Evolutionary conservation across 2,797 vertebrate genomes (phyloP).

Genomic region (Anabacerthia variegaticeps): DNA sequence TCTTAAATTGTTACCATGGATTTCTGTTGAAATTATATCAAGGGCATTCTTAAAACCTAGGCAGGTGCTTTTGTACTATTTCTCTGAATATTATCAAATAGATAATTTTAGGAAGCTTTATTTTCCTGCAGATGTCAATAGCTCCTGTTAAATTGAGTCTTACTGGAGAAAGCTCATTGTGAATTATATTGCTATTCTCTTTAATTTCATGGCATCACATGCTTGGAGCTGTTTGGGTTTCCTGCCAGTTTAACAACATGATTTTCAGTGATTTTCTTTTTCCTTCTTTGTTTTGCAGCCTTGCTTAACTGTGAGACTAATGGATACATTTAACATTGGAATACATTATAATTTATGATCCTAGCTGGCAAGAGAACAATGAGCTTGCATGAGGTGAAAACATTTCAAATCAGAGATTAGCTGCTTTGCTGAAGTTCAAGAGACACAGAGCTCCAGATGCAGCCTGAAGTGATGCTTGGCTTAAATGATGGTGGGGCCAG

Average conservation of each 20-base stretch:
- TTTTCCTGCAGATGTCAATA: background rate
- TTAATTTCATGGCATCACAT: background rate
- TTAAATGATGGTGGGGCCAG: background rate
- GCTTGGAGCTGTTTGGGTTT: slow-evolving; percentile 31
- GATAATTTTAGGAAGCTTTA: background rate
- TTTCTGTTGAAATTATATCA: background rate
- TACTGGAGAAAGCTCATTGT: background rate
- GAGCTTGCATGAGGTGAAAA: background rate
- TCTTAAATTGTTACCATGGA: background rate
- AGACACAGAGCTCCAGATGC: background rate
- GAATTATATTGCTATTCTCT: background rate
- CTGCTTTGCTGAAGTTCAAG: background rate
- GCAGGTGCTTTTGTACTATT: background rate
- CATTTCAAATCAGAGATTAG: background rate
- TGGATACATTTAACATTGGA: background rate
- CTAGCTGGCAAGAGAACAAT: background rate
- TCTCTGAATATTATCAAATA: background rate
- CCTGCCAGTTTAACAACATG: background rate
- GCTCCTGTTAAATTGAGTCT: background rate
- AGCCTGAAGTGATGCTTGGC: background rate
- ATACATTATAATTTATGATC: slow-evolving; percentile 29
- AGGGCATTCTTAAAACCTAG: background rate
- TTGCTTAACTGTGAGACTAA: slow-evolving; percentile 6
- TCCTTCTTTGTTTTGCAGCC: background rate
- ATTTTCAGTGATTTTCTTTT: slow-evolving; percentile 11